Base-by-base conservation (phyloP, 2,797 vertebrate genomes). In the Cygnus olor region DNA sequence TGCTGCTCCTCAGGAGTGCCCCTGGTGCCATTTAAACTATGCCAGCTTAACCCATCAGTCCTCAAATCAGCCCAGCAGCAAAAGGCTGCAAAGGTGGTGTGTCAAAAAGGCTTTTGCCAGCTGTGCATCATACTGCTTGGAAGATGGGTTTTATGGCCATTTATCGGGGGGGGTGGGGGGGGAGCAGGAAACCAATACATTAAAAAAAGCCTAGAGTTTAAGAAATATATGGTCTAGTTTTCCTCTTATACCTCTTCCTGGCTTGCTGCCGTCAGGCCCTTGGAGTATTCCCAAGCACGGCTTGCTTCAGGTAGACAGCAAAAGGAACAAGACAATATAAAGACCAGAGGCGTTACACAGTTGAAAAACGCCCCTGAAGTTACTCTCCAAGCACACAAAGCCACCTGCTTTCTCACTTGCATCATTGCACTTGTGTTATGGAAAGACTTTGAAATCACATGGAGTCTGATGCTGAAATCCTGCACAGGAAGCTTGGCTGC, bases 391-490 rank as follows among this genome's bases (percentile, higher is more conserved):
- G 78, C 4, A 1, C 61, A 91, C 66, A 94, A 81, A 95, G 64
- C 68, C 95, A 91, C 83, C 91, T 87, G 85, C 78, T 91, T 96
- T 96, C 93, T 96, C 78, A 85, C 71, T 94, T 95, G 80, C 71
- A 89, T 88, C 80, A 87, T 25, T 89, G 71, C 32, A 22, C 44
- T 87, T 3, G 1, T 56, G 16, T 89, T 74, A 71, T 10, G 40
- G 80, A 64, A 93, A 80, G 74, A 45, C 42, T 96, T 84, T 74
- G 80, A 95, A 82, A 45, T 68, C 8, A 1, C 14, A 20, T 61
- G 30, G 60, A 66, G 64, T 64, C 68, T 64, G 89, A 90, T 82
- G 38, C 80, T 78, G 89, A 91, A 93, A 91, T 77, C 74, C 49
- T 77, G 32, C 12, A 70, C 56, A 57, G 65, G 70, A 82, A 88